These are phyloP conservation scores for Glaucomys volans DNA, from an alignment of 2,113 vertebrate genomes.

Conservation along the genomic window DNA sequence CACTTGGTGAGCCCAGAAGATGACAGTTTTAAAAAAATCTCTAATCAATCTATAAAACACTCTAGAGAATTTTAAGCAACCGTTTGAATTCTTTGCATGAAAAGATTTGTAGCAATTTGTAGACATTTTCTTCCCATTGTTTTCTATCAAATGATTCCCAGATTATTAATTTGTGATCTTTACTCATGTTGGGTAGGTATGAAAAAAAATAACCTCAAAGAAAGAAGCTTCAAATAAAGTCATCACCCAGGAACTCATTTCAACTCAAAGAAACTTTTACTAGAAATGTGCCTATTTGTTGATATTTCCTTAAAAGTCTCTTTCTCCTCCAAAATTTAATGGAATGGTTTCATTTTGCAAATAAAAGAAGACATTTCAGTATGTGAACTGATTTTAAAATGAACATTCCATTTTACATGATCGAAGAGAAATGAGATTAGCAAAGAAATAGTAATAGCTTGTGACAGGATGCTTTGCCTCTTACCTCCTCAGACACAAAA, in stretches of 20 bases:
- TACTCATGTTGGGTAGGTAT: background rate
- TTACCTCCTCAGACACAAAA: slow-evolving; percentile 11
- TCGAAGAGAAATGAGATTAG: slow-evolving; percentile 54
- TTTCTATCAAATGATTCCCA: slow-evolving; percentile 65
- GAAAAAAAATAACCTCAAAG: slow-evolving; percentile 46
- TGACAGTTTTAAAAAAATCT: slow-evolving; percentile 73
- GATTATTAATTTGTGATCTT: slow-evolving; percentile 57
- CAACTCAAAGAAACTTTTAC: slow-evolving; percentile 6
- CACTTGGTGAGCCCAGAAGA: slow-evolving; percentile 57
- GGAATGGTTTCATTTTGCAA: slow-evolving; percentile 48
- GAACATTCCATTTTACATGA: slow-evolving; percentile 52
- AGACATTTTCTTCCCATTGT: slow-evolving; percentile 40
- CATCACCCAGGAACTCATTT: background rate
- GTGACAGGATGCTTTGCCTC: background rate
- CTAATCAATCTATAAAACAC: slow-evolving; percentile 50
- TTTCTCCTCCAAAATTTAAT: background rate
- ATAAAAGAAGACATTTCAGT: slow-evolving; percentile 61
- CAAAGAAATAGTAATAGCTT: slow-evolving; percentile 33
- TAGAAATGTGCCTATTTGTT: slow-evolving; percentile 42
- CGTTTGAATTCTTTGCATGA: background rate
- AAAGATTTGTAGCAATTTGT: slow-evolving; percentile 15
- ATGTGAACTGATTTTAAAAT: slow-evolving; percentile 50
- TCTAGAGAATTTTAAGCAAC: slow-evolving; percentile 63
- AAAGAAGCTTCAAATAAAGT: slow-evolving; percentile 18
- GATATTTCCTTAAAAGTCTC: slow-evolving; percentile 11